Conservation (phyloP, 1,140 invertebrate genomes). For the Drosophila kanapiae region DNA sequence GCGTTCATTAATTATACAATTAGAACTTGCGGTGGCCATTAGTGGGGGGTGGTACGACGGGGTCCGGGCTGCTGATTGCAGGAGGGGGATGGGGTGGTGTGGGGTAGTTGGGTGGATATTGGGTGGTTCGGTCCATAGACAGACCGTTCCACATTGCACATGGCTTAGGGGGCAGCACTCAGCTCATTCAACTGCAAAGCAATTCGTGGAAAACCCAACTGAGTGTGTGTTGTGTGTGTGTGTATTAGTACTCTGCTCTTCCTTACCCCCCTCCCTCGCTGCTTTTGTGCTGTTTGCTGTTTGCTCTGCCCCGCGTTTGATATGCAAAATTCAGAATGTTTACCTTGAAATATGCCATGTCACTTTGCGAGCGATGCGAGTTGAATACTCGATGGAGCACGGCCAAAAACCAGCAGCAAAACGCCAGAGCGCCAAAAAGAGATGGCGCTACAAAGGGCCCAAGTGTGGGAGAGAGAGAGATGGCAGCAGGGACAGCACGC, state of each 20-base stretch:
- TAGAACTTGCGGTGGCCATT: constrained; percentile 60
- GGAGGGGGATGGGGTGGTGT: not conserved
- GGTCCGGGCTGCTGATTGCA: constrained; percentile 10
- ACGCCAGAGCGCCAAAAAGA: not conserved
- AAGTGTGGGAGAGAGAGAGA: not conserved
- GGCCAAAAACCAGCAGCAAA: constrained; percentile 5
- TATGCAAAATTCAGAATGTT: constrained; percentile 75
- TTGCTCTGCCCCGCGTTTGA: constrained; percentile 47
- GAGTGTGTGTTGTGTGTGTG: constrained; percentile 12
- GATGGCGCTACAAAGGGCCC: not conserved
- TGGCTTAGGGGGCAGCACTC: constrained; percentile 35
- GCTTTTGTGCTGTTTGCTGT: constrained; percentile 35
- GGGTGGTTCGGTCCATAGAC: constrained; percentile 7
- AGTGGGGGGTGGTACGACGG: constrained; percentile 3
- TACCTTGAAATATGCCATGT: constrained; percentile 82
- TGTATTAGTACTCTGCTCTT: not conserved
- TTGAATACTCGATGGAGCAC: constrained; percentile 54
- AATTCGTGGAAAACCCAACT: constrained; percentile 62
- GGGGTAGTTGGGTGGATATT: not conserved
- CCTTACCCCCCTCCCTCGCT: not conserved
- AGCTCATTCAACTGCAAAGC: constrained; percentile 53
- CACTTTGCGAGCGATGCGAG: constrained; percentile 62
- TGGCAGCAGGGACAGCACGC: not conserved
- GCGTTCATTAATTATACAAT: constrained; percentile 80
- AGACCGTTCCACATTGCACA: constrained; percentile 32